Evolutionary conservation across 2,888 invertebrate genomes (phyloP).

Genomic region (Abscondita cerata): DNA sequence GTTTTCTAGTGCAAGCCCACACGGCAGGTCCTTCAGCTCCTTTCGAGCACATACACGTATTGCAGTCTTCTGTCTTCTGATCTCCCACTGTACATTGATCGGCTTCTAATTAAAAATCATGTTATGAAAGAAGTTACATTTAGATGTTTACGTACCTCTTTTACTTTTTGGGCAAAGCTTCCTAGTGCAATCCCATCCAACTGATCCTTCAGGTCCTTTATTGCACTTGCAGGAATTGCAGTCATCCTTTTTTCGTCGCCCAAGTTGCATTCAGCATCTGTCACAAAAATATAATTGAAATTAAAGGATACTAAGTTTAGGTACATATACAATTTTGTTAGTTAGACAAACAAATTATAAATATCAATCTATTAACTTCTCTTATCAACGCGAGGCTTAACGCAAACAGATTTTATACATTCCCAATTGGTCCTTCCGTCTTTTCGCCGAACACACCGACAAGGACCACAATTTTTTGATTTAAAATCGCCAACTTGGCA

Average conservation of each 20-base stretch:
- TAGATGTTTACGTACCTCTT: neutral
- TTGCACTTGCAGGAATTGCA: slow-evolving; percentile 43
- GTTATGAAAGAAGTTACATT: too few relatives aligned
- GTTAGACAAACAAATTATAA: too few relatives aligned
- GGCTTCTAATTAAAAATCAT: neutral
- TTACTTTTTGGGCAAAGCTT: slow-evolving; percentile 33
- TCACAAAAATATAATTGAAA: too few relatives aligned
- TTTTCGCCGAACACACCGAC: neutral
- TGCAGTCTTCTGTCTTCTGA: slow-evolving; percentile 36
- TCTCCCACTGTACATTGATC: neutral
- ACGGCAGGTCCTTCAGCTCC: slow-evolving; percentile 44
- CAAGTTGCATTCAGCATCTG: neutral
- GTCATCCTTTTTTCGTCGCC: slow-evolving; percentile 22
- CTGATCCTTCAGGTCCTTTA: slow-evolving; percentile 45
- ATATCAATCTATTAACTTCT: too few relatives aligned
- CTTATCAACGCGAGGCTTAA: too few relatives aligned
- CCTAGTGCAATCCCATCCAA: slow-evolving; percentile 61
- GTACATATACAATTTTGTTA: too few relatives aligned
- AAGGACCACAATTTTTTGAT: neutral
- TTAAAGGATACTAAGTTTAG: too few relatives aligned
- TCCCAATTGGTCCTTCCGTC: neutral
- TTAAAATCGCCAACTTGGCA: neutral
- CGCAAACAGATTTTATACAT: neutral
- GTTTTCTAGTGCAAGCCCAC: slow-evolving; percentile 61
- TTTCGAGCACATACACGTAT: slow-evolving; percentile 46